Percentiles rank a stretch among this genome's conserved stretches.
These are phyloP conservation scores for Lepilemur septentrionalis DNA, from an alignment of 2,797 vertebrate genomes.

Conservation along the genomic window DNA sequence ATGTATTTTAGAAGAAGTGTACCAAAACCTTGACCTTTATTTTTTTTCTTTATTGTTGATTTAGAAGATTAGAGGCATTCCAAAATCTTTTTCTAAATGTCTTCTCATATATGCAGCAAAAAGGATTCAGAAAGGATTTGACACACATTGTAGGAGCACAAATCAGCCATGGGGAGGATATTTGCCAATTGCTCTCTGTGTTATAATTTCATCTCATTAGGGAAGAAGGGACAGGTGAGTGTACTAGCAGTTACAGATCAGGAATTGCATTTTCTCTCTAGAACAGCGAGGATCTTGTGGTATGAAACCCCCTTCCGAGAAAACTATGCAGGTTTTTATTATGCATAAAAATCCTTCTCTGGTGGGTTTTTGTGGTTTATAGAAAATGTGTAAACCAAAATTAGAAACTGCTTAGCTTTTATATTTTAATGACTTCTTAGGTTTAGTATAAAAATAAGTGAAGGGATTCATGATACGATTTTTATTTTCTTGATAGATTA, in stretches of 20 bases:
- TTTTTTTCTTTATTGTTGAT: slow-evolving; percentile 77
- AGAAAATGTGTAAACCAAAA: slow-evolving; percentile 55
- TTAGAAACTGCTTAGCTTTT: slow-evolving; percentile 71
- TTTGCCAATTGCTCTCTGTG: slow-evolving; percentile 64
- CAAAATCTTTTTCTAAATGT: slow-evolving; percentile 73
- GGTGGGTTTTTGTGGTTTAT: not conserved
- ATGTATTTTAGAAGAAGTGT: slow-evolving; percentile 69
- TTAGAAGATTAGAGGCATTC: slow-evolving; percentile 79
- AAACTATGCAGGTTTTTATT: slow-evolving; percentile 42
- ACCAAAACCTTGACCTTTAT: slow-evolving; percentile 81
- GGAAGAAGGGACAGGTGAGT: slow-evolving; percentile 42
- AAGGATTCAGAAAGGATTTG: slow-evolving; percentile 67
- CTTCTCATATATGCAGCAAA: slow-evolving; percentile 67
- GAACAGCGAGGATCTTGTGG: not conserved
- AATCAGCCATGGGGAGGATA: slow-evolving; percentile 47
- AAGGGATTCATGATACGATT: not conserved
- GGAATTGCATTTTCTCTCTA: slow-evolving; percentile 49
- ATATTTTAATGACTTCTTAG: slow-evolving; percentile 57
- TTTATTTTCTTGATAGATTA: slow-evolving; percentile 46
- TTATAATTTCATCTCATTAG: slow-evolving; percentile 68
- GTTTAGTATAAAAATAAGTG: not conserved
- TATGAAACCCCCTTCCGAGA: slow-evolving; percentile 30
- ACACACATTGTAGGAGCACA: slow-evolving; percentile 57
- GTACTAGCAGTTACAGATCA: slow-evolving; percentile 40
- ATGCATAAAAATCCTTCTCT: slow-evolving; percentile 37